Conservation (phyloP, 1,140 invertebrate species). For the Rhynchophorus ferrugineus region DNA sequence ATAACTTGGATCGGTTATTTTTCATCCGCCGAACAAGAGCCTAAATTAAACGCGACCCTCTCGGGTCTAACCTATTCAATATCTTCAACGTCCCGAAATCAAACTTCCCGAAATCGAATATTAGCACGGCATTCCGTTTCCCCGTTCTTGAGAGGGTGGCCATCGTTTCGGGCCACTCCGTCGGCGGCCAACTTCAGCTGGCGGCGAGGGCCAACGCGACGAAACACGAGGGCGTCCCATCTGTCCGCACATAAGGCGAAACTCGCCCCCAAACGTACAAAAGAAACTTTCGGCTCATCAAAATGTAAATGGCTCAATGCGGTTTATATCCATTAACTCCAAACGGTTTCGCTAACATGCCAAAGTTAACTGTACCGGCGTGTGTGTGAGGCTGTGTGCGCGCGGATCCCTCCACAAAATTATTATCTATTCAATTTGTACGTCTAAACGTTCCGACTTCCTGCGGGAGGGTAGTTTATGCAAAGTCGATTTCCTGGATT, state of each 20-base stretch:
- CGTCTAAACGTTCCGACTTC: slow-evolving; percentile 17
- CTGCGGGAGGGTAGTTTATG: slow-evolving; percentile 13
- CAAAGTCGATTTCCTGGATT: slow-evolving; percentile 19
- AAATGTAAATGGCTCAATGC: slow-evolving; percentile 35
- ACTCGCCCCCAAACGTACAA: slow-evolving; percentile 24
- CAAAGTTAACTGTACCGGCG: slow-evolving; percentile 14
- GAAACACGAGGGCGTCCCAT: not conserved
- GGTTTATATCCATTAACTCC: slow-evolving; percentile 27
- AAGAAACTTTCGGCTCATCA: slow-evolving; percentile 34
- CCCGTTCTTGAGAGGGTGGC: too few species aligned
- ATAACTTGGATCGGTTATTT: too few species aligned
- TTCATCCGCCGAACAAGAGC: too few species aligned
- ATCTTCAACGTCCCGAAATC: too few species aligned
- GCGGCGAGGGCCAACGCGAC: too few species aligned
- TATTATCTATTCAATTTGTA: slow-evolving; percentile 25
- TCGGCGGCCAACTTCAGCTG: too few species aligned
- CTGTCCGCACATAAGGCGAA: not conserved
- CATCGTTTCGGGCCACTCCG: too few species aligned
- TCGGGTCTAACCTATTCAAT: too few species aligned
- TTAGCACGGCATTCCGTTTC: too few species aligned
- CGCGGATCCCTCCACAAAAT: slow-evolving; percentile 16
- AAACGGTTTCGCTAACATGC: slow-evolving; percentile 22
- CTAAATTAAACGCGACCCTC: too few species aligned
- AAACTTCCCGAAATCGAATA: too few species aligned
- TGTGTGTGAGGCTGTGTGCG: not conserved